These are phyloP conservation scores for Zaprionus taronus DNA, from an alignment of 1,140 invertebrate genomes.

Conservation along the genomic window DNA sequence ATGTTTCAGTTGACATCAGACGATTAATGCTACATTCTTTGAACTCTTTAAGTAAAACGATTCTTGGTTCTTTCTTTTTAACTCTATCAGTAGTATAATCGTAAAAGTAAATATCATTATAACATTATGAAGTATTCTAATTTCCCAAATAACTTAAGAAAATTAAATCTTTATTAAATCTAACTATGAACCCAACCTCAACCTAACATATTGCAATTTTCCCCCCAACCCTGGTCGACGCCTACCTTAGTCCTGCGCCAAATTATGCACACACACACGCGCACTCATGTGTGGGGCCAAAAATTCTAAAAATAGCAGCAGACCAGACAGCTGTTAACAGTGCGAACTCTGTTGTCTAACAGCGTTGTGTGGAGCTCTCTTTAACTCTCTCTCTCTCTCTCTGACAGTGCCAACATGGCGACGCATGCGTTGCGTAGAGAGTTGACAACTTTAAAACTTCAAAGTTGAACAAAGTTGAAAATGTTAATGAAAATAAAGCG, in stretches of 20 bases:
- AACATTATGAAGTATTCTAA: background rate
- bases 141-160: background rate
- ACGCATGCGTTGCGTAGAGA: slow-evolving; percentile 56
- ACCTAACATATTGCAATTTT: background rate
- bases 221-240: background rate
- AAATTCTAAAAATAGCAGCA: slow-evolving; percentile 54
- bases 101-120: background rate
- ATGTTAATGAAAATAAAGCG: slow-evolving; percentile 76
- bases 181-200: background rate
- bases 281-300: slow-evolving; percentile 8
- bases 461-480: slow-evolving; percentile 61
- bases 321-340: slow-evolving; percentile 34
- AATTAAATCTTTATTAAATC: no score
- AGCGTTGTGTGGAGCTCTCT: slow-evolving; percentile 14
- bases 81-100: background rate
- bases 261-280: background rate
- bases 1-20: background rate
- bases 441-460: slow-evolving; percentile 53
- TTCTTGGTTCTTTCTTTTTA: no score
- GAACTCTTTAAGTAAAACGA: no score
- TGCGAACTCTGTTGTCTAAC: slow-evolving; percentile 45
- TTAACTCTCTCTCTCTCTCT: background rate
- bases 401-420: slow-evolving; percentile 5
- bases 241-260: background rate
- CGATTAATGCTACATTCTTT: no score